phyloP scores from a whole-genome alignment of 2,888 invertebrate species.

The Parnassius orleans region DNA sequence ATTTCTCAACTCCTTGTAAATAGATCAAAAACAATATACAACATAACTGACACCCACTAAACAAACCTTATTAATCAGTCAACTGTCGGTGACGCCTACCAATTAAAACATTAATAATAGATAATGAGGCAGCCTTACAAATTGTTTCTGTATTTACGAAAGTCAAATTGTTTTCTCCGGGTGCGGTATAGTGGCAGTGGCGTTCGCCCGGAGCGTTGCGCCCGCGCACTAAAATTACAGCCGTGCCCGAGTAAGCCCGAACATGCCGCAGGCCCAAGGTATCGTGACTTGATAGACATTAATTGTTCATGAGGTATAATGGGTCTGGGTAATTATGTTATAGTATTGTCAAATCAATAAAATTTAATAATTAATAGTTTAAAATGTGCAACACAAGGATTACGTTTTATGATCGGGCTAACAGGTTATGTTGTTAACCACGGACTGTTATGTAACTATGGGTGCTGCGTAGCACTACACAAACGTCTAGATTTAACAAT shows the following conservation, averaged over 20 bases:
- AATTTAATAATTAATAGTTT: background rate
- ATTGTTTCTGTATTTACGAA: conserved; percentile 32
- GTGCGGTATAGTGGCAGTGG: conserved; percentile 29
- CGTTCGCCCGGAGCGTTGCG: conserved; percentile 48
- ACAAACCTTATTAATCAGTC: conserved; percentile 20
- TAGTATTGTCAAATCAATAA: conserved; percentile 33
- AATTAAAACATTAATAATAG: conserved; percentile 22
- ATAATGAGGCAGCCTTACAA: conserved; percentile 34
- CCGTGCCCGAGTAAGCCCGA: conserved; percentile 46
- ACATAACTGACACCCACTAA: conserved; percentile 9
- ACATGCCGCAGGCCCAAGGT: conserved; percentile 33
- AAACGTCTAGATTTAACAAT: too few relatives aligned
- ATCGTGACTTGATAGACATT: conserved; percentile 56
- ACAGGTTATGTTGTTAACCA: too few relatives aligned
- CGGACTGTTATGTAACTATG: too few relatives aligned
- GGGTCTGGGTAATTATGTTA: conserved; percentile 48
- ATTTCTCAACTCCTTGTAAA: background rate
- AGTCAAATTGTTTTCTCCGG: conserved; percentile 30
- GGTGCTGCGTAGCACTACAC: too few relatives aligned
- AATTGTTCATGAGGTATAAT: conserved; percentile 60
- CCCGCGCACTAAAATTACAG: conserved; percentile 46
- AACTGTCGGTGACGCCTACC: conserved; percentile 14
- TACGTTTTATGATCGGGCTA: too few relatives aligned
- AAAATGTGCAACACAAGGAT: background rate
- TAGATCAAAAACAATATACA: background rate